These are phyloP conservation scores for Synergus japonicus DNA, from an alignment of 2,888 invertebrate species.

Conservation along the genomic window DNA sequence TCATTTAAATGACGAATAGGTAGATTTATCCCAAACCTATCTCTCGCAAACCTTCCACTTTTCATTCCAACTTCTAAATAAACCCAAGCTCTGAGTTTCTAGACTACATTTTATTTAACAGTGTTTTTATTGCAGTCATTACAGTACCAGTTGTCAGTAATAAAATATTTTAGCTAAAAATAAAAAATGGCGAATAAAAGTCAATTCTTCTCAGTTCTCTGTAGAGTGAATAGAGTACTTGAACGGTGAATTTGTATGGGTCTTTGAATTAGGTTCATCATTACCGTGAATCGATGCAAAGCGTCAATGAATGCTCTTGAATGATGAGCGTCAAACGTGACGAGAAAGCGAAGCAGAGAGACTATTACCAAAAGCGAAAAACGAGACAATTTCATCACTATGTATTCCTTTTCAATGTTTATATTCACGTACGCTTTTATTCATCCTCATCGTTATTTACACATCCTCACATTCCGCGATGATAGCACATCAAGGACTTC, in stretches of 20 bases:
- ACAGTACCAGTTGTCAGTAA: too few species aligned
- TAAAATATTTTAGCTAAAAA: not conserved
- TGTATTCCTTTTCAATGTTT: slow-evolving; percentile 9
- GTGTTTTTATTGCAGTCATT: not conserved
- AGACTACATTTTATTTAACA: not conserved
- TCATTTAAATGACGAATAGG: slow-evolving; percentile 36
- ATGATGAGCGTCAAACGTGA: slow-evolving; percentile 29
- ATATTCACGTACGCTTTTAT: not conserved
- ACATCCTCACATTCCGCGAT: slow-evolving; percentile 9
- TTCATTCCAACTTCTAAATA: slow-evolving; percentile 13
- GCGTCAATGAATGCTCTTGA: slow-evolving; percentile 31
- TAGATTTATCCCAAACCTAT: slow-evolving; percentile 26
- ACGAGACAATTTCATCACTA: not conserved
- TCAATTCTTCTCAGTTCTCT: not conserved
- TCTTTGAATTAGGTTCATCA: slow-evolving; percentile 28
- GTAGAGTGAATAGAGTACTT: not conserved
- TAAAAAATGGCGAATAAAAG: not conserved
- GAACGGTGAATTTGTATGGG: slow-evolving; percentile 9
- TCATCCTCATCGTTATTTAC: not conserved
- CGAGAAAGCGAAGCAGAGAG: not conserved
- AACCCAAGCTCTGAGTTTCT: not conserved
- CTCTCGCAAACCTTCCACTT: slow-evolving; percentile 6
- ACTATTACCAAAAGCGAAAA: slow-evolving; percentile 14
- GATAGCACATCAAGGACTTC: not conserved
- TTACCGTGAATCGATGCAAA: slow-evolving; percentile 25